phyloP scores from a whole-genome alignment of 2,113 vertebrate species.

The Rynchops niger region DNA sequence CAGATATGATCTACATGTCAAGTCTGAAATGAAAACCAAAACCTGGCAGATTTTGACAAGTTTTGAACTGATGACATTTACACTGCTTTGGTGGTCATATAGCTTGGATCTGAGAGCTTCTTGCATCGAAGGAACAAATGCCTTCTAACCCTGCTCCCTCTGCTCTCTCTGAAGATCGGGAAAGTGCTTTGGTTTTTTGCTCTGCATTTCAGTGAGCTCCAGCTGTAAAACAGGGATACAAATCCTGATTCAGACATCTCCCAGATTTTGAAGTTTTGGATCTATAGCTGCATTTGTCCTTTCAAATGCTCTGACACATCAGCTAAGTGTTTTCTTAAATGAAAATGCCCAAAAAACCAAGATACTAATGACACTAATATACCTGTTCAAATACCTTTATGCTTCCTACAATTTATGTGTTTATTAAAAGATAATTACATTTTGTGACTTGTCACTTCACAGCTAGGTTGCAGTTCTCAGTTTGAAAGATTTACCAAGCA shows the following conservation, averaged over 20 bases:
- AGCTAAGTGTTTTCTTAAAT: background rate
- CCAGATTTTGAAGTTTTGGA: background rate
- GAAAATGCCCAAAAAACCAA: background rate
- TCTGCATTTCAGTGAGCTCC: background rate
- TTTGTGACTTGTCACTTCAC: background rate
- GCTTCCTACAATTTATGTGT: background rate
- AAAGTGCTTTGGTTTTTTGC: background rate
- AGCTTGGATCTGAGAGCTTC: background rate
- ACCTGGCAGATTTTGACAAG: background rate
- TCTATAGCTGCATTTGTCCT: background rate
- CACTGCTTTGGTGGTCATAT: background rate
- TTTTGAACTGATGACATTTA: background rate
- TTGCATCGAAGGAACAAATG: background rate
- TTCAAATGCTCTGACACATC: background rate
- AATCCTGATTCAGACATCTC: background rate
- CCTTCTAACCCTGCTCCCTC: background rate
- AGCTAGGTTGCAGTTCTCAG: background rate
- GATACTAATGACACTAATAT: background rate
- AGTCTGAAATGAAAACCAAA: background rate
- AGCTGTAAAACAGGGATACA: background rate
- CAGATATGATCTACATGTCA: accelerated
- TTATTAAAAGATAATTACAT: background rate
- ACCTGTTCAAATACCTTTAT: background rate
- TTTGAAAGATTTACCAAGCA: background rate
- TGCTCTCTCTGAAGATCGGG: background rate